Base-by-base conservation (phyloP, 2,797 vertebrate genomes). In the Babyrousa celebensis region DNA sequence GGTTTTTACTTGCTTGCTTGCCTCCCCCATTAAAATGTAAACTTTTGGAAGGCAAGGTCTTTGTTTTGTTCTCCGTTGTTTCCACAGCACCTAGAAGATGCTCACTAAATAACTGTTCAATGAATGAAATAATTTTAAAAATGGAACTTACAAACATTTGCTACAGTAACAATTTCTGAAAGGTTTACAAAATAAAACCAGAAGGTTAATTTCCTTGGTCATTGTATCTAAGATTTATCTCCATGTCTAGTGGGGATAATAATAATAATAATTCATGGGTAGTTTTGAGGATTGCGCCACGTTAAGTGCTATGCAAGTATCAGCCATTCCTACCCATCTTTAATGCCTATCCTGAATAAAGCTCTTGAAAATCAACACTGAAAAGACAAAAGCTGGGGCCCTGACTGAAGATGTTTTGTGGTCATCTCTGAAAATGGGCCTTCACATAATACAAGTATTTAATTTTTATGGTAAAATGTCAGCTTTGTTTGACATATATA, bases 51-150 rank as follows among this genome's bases (percentile, higher is more conserved):
- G 27, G 10, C 23, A 77, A 72, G 9, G 23, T 48, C 20, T 94
- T 95, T 91, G 23, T 78, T 95, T 83, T 77, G 40, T 70, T 65
- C 29, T 94, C 93, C 43, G 36, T 58, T 75, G 62, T 70, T 86
- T 60, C 63, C 10, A 5, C 54, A 67, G 77, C 15, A 12, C 32
- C 82, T 87, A 79, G 83, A 70, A 78, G n/a, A n/a, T 85, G 56
- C 58, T 84, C 36, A 48, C 9, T 80, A 67, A 82, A 70, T 72
- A 92, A 29, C 54, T 96, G 48, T 63, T 71, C n/a, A 75, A 36
- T 62, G 29, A 88, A 36, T 63, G 87, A 80, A 96, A 75, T 95
- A 58, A 68, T 65, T 91, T 83, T 1, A 84, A 85, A 94, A 92
- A 32, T 90, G 40, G 62, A 96, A 93, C 27, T 62, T 85, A 92